These are phyloP conservation scores for Rhinophrynus dorsalis DNA, from an alignment of 2,797 vertebrate species.

Conservation along the genomic window DNA sequence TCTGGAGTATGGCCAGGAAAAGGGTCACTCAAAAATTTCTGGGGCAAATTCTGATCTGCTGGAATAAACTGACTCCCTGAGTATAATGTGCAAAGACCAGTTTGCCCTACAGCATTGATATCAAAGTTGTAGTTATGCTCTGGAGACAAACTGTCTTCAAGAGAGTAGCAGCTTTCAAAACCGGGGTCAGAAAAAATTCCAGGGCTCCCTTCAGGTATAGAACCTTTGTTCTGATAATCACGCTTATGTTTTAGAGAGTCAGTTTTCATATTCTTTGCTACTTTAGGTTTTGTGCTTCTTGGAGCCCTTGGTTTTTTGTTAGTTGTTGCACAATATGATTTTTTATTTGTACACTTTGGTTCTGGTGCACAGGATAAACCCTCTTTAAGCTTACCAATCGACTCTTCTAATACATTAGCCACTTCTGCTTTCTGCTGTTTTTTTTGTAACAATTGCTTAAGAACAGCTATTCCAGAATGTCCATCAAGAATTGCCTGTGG, in stretches of 20 bases:
- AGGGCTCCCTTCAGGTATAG: constrained; percentile 75
- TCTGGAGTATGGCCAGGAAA: constrained; percentile 67
- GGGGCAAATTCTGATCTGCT: constrained; percentile 91
- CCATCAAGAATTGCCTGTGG: constrained; percentile 70
- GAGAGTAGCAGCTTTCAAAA: constrained; percentile 89
- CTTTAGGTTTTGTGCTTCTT: constrained; percentile 74
- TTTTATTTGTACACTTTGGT: constrained; percentile 70
- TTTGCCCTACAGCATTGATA: constrained; percentile 90
- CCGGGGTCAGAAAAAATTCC: constrained; percentile 84
- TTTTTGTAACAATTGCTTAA: constrained; percentile 91
- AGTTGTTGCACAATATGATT: constrained; percentile 61
- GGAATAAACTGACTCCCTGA: constrained; percentile 91
- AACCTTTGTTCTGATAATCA: constrained; percentile 64
- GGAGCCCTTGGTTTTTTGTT: constrained; percentile 77
- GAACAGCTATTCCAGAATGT: constrained; percentile 85
- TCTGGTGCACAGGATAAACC: constrained; percentile 60
- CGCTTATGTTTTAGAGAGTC: constrained; percentile 68
- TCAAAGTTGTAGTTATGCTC: constrained; percentile 95
- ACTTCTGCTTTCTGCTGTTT: constrained; percentile 79
- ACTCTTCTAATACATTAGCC: constrained; percentile 57
- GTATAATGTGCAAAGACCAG: constrained; percentile 91
- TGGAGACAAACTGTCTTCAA: constrained; percentile 94
- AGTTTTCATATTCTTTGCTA: constrained; percentile 71
- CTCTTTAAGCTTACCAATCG: constrained; percentile 62
- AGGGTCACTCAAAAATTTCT: constrained; percentile 92